phyloP scores from a whole-genome alignment of 2,888 invertebrate genomes.

The Andricus curvator region DNA sequence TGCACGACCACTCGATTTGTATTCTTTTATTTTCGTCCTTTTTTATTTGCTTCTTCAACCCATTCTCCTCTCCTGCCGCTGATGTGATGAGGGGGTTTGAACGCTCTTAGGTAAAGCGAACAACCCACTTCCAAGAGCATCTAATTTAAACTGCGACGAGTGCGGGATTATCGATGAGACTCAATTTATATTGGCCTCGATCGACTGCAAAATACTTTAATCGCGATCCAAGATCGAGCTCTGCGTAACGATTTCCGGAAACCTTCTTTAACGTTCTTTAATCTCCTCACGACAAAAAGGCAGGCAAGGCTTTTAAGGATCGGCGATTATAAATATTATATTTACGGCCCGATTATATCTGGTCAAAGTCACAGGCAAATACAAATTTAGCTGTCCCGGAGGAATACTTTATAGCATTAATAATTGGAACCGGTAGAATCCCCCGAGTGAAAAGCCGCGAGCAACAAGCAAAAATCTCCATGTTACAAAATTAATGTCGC shows the following conservation, averaged over 20 bases:
- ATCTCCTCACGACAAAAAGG: conserved; percentile 23
- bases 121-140: conserved; percentile 23
- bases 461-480: no score
- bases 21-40: background rate
- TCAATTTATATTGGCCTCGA: conserved; percentile 39
- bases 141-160: conserved; percentile 39
- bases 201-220: conserved; percentile 33
- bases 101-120: conserved; percentile 25
- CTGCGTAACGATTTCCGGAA: conserved; percentile 35
- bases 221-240: conserved; percentile 29
- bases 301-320: background rate
- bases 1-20: conserved; percentile 6
- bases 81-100: conserved; percentile 16
- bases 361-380: background rate
- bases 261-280: conserved; percentile 12
- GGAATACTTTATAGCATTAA: conserved; percentile 7
- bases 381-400: conserved; percentile 6
- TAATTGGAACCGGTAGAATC: background rate
- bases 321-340: conserved; percentile 21
- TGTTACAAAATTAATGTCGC: no score
- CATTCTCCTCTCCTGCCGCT: background rate
- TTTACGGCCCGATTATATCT: conserved; percentile 8
- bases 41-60: conserved; percentile 21
- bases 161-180: conserved; percentile 34
- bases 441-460: background rate